Evolutionary conservation across 2,797 vertebrate species (phyloP).

Genomic region (Gymnothorax reevesii): DNA sequence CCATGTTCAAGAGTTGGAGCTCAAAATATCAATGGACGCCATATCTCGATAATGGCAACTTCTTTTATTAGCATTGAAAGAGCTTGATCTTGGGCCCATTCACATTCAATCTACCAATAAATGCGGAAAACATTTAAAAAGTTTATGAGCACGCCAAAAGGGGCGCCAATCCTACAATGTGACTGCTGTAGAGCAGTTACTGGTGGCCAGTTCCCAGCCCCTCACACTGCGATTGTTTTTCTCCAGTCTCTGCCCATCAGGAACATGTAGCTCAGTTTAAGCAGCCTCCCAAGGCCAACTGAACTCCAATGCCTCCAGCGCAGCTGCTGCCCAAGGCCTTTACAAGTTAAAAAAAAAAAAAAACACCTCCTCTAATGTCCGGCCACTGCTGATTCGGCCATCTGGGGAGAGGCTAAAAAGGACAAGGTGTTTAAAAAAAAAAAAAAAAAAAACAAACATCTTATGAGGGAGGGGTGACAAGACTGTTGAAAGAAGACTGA

Average conservation of each 20-base stretch:
- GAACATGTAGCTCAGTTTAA: slow-evolving; percentile 32
- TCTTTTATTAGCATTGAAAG: no score
- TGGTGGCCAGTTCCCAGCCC: neutral
- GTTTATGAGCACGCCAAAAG: no score
- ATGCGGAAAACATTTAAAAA: no score
- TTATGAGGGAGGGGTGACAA: neutral
- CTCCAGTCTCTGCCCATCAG: slow-evolving; percentile 3
- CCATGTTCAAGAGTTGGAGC: no score
- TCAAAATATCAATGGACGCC: no score
- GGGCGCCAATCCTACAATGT: no score
- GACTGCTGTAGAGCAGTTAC: no score
- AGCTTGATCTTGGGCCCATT: no score
- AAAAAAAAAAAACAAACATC: neutral
- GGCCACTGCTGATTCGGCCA: neutral
- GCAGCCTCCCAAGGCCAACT: neutral
- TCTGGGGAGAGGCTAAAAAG: neutral
- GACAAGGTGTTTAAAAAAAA: no score
- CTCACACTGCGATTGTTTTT: neutral
- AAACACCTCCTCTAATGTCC: neutral
- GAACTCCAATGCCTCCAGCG: slow-evolving; percentile 20
- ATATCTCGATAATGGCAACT: no score
- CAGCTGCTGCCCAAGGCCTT: slow-evolving; percentile 37
- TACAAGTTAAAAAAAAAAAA: slow-evolving; percentile 2
- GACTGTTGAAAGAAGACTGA: neutral
- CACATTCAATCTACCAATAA: no score